Evolutionary conservation across 1,140 invertebrate species (phyloP), one percentile per base, ranked within the genome.

Genomic region (Holcopasites calliopsidis): DNA sequence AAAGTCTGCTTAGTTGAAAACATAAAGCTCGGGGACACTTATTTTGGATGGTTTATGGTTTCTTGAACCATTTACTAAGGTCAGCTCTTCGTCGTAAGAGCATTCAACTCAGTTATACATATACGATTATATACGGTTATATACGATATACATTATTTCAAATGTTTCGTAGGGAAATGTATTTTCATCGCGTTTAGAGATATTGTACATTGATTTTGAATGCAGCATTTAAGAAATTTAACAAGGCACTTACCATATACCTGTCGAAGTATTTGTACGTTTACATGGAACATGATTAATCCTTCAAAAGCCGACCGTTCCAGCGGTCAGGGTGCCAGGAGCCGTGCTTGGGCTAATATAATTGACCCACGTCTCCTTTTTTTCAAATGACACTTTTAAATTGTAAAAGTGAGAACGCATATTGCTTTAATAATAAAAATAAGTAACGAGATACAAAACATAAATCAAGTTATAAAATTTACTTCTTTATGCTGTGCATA

Each of bases 1-100:
- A 38, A 55, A 73, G 60, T 73, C 28, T 65, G 71, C 21, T 74
- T 74, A 74, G 50, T 74, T 74, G 47, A 74, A n/a, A 13, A 44
- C 57, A 54, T 66, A 47, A 66, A 26, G 42, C 38, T 72, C n/a
- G 42, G 23, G 55, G 55, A 66, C 21, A n/a, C 28, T 74, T 55
- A 57, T 57, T 74, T 66, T n/a, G 44, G n/a, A n/a, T n/a, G n/a
- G n/a, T 7, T 38, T 13, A 26, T 52, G 21, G 16, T 66, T 74
- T 57, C 65, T 54, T 65, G 47, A 55, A 40, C 65, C 66, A 74
- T 55, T 74, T 74, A 74, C 66, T 66, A 10, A 54, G 66, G 3
- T 31, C 26, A 40, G 38, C 16, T 54, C 16, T 42, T 23, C 11
- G 1, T 16, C 28, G n/a, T 42, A 44, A 18, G 8, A 61, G 23